Evolutionary conservation across 2,113 vertebrate species (phyloP).

Genomic region (Xenopus tropicalis): DNA sequence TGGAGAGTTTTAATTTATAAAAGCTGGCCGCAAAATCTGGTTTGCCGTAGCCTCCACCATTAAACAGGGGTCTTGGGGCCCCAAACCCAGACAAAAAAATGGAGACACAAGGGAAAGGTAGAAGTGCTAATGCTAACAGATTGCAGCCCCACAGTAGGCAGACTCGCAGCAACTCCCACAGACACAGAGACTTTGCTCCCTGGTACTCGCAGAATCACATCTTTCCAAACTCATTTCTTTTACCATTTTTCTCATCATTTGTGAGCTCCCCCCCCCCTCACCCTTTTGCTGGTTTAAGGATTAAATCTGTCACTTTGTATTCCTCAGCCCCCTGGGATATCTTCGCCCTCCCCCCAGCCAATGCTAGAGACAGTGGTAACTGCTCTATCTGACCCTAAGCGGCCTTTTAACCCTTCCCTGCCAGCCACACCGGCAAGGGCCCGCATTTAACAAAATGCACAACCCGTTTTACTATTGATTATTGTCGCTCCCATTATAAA

Average conservation of each 20-base stretch:
- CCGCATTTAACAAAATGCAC: constrained; percentile 44
- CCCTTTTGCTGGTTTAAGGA: constrained; percentile 65
- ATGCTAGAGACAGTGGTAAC: constrained; percentile 26
- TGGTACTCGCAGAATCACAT: constrained; percentile 62
- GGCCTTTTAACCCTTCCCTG: constrained; percentile 46
- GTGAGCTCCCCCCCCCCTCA: constrained; percentile 59
- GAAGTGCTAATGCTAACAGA: too few species aligned
- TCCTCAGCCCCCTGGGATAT: constrained; percentile 61
- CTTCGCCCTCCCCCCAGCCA: constrained; percentile 6
- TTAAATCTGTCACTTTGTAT: constrained; percentile 68
- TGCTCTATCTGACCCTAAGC: constrained; percentile 34
- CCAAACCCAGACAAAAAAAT: constrained; percentile 51
- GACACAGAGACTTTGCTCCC: constrained; percentile 33
- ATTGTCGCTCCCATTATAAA: background rate
- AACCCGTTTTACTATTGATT: background rate
- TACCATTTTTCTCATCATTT: constrained; percentile 76
- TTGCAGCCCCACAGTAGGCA: too few species aligned
- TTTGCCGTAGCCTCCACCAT: too few species aligned
- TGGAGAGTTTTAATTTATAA: too few species aligned
- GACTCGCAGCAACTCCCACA: background rate
- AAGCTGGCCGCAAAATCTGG: too few species aligned
- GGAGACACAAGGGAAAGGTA: constrained; percentile 58
- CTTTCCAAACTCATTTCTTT: constrained; percentile 86
- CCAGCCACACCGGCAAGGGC: constrained; percentile 32
- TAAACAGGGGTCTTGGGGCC: too few species aligned